Evolutionary conservation across 2,888 invertebrate genomes (phyloP), one percentile per base, ranked within the genome.

Genomic region (Scaptomyza reducta): DNA sequence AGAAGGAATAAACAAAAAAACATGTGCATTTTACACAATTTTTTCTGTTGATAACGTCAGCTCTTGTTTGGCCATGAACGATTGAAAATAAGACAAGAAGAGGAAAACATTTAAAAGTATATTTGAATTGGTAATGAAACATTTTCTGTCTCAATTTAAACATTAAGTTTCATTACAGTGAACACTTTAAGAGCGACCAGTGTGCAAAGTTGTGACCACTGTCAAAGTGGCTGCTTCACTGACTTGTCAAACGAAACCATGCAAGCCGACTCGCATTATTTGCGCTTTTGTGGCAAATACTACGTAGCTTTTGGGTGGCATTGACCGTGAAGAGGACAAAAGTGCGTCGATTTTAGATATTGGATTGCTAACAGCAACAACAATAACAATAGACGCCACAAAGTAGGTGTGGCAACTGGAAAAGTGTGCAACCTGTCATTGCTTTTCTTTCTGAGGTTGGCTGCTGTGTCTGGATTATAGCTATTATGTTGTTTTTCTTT

Each of bases 191-290:
- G 7, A 35, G 5, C 1, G 13, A n/a, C 47, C 47, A 18, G n/a
- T 49, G 31, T 49, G 47, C 33, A 16, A 6, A 9, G 38, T 10
- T 40, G 3, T 40, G 9, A 7, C 10, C 10, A 40, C 16, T 10
- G 16, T 1, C 16, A 16, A 7, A 6, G 31, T 33, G 18, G 31
- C 35, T 38, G 50, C 53, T 33, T 46, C 58, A 63, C 74, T 83
- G 79, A 76, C 82, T 64, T 79, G 74, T 55, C 62, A 77, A 60
- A 46, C 49, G 55, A 84, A 68, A 61, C 81, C 60, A 54, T 27
- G 53, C 22, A 22, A 40, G 55, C 50, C 73, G 79, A 70, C 51
- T 85, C 87, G 67, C 85, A 79, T 82, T 82, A 67, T 82, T 74
- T 70, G 70, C 70, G 82, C 82, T 77, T 85, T 85, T 85, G 79